Base-by-base conservation (phyloP, 2,797 vertebrate species). In the Galago senegalensis region DNA sequence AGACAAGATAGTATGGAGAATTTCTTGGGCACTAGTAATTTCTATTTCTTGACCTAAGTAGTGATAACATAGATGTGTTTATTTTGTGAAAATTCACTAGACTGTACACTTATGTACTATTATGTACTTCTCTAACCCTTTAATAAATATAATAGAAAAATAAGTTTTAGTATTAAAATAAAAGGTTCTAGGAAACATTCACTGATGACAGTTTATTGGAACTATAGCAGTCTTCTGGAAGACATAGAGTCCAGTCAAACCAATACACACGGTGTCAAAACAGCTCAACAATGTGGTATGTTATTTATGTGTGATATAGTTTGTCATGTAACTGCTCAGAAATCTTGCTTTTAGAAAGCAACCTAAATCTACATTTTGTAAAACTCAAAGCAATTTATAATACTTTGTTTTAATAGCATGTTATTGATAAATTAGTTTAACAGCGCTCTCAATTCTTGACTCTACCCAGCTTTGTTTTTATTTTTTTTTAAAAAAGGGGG, bases 401-500 rank as follows among this genome's bases (percentile, higher is more conserved):
- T 72, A 80, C 29, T 49, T 79, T 91, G 91, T 77, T 90, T 85
- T 87, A 81, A 60, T 49, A 89, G 14, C 58, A 25, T 40, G 7
- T 90, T 87, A 80, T 16, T 87, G 67, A 53, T 90, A 82, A 81
- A 86, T 91, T 49, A 94, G 40, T 77, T 91, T 85, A 83, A 34
- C 5, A 77, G 46, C 88, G 31, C 73, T 93, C 73, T 88, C 9
- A 86, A 82, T 88, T 82, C n/a, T 94, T 94, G 16, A 82, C 61
- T 97, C 69, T 88, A 93, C 5, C 5, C 60, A 88, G 46, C n/a
- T 94, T 94, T 97, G 31, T 79, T 91, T 40, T 40, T 85, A 63
- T 58, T 60, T 20, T 40, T 37, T 12, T 49, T 85, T 72, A 17
- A 70, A 89, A 67, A 76, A 21, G 37, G 37, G 31, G 21, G 34